phyloP scores from a whole-genome alignment of 2,797 vertebrate genomes.

The Channallabes apus region DNA sequence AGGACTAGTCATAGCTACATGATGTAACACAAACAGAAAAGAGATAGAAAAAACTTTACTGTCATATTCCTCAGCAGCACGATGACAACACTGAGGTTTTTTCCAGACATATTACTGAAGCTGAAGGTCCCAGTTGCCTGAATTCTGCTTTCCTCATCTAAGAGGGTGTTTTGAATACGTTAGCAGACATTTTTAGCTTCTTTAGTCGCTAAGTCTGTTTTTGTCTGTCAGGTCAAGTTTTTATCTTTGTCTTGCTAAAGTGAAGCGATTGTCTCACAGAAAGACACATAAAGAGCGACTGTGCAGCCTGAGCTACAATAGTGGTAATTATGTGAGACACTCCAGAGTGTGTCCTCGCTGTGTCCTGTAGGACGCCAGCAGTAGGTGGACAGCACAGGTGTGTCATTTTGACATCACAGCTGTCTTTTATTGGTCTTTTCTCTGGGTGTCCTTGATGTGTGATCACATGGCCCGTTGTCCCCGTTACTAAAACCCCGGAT shows the following conservation, averaged over 20 bases:
- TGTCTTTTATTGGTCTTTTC: conserved; percentile 11
- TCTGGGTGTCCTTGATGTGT: background rate
- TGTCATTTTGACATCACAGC: conserved; percentile 41
- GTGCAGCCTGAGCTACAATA: background rate
- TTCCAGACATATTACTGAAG: conserved; percentile 13
- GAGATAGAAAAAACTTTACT: background rate
- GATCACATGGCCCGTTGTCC: conserved; percentile 10
- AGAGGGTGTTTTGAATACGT: background rate
- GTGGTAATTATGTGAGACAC: background rate
- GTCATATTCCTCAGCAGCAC: conserved; percentile 29
- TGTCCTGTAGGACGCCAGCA: background rate
- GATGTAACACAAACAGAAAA: background rate
- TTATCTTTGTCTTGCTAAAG: background rate
- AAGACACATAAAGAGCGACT: background rate
- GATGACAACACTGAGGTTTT: conserved; percentile 13
- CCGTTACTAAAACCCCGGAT: background rate
- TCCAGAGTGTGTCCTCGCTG: background rate
- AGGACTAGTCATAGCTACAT: background rate
- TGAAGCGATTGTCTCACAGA: background rate
- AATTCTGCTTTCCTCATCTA: conserved; percentile 1
- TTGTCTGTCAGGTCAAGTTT: conserved; percentile 8
- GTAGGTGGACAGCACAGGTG: conserved; percentile 15
- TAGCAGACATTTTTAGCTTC: conserved; percentile 28
- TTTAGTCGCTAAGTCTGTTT: conserved; percentile 11
- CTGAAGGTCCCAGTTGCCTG: background rate